Conservation (phyloP, 2,888 invertebrate genomes). For the Cepaea hortensis region DNA sequence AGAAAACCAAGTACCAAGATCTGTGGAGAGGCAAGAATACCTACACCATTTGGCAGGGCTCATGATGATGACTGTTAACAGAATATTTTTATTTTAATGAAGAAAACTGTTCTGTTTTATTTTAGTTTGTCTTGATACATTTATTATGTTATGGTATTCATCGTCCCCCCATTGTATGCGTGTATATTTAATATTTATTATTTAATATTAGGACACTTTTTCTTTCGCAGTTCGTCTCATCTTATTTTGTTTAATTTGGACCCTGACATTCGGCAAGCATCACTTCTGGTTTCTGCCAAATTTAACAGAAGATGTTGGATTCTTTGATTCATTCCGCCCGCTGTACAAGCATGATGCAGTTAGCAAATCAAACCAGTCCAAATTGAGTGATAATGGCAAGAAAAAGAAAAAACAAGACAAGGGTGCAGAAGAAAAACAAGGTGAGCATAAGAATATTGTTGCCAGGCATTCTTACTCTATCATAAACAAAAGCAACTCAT, state of each 20-base stretch:
- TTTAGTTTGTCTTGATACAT: too few relatives aligned
- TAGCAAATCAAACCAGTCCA: slow-evolving; percentile 20
- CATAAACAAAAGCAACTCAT: too few relatives aligned
- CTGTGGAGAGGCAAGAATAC: too few relatives aligned
- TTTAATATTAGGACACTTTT: slow-evolving; percentile 22
- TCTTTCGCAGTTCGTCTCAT: slow-evolving; percentile 84
- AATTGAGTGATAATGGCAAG: slow-evolving; percentile 30
- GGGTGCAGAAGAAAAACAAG: slow-evolving; percentile 31
- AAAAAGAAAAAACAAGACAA: slow-evolving; percentile 35
- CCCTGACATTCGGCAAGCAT: slow-evolving; percentile 89
- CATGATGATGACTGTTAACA: too few relatives aligned
- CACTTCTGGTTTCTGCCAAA: slow-evolving; percentile 99
- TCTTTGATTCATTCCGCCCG: slow-evolving; percentile 99
- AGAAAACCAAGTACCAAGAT: too few relatives aligned
- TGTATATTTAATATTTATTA: too few relatives aligned
- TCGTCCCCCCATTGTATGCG: too few relatives aligned
- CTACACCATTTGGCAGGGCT: too few relatives aligned
- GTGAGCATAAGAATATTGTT: not conserved
- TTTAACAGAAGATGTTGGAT: slow-evolving; percentile 98
- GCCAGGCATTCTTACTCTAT: not conserved
- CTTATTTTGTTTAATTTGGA: slow-evolving; percentile 93
- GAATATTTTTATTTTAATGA: too few relatives aligned
- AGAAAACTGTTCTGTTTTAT: too few relatives aligned
- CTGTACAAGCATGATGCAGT: slow-evolving; percentile 52
- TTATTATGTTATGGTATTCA: too few relatives aligned